Evolutionary conservation across 2,888 invertebrate species (phyloP).

Genomic region (Ecliptopera silaceata): DNA sequence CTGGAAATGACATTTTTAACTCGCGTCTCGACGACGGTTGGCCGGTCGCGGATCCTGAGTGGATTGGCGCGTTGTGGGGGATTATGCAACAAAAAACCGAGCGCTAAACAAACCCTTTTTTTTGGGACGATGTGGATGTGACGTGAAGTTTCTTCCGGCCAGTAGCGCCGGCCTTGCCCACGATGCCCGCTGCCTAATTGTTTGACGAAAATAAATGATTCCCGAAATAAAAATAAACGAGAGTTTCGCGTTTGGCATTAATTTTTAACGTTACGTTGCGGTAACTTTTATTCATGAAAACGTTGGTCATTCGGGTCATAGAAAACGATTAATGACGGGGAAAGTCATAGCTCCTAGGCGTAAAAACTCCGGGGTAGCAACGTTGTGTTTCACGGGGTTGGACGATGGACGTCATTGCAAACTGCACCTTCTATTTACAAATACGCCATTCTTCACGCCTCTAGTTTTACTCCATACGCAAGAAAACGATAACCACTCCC

Average conservation of each 20-base stretch:
- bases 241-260: conserved; percentile 75
- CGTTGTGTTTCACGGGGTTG: background rate
- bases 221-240: conserved; percentile 78
- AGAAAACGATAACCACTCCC: background rate
- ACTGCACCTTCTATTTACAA: background rate
- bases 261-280: conserved; percentile 68
- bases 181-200: conserved; percentile 74
- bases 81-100: conserved; percentile 74
- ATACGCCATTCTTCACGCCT: background rate
- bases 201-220: conserved; percentile 82
- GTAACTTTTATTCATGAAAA: conserved; percentile 56
- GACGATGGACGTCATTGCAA: background rate
- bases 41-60: conserved; percentile 57
- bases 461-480: background rate
- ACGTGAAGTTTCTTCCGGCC: conserved; percentile 73
- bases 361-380: background rate
- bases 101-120: conserved; percentile 73
- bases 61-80: conserved; percentile 59
- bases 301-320: conserved; percentile 48
- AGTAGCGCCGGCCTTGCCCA: conserved; percentile 59
- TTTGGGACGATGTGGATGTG: conserved; percentile 64
- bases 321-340: conserved; percentile 32
- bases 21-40: conserved; percentile 54
- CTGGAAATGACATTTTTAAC: conserved; percentile 76
- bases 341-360: conserved; percentile 13